These are phyloP conservation scores for Lordiphosa collinella DNA, from an alignment of 1,140 invertebrate species.

Conservation along the genomic window DNA sequence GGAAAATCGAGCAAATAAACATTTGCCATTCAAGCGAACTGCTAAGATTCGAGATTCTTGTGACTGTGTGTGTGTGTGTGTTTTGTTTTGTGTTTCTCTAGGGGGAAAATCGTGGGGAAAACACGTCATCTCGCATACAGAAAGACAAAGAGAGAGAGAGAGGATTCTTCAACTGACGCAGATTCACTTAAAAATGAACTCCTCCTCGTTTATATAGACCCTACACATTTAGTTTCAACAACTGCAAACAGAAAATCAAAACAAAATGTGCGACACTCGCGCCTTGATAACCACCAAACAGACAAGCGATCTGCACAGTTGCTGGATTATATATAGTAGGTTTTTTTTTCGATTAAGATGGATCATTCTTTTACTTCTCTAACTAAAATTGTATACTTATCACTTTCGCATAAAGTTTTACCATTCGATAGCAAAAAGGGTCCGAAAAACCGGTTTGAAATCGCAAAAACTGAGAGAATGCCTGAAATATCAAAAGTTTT, in stretches of 20 bases:
- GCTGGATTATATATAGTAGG: constrained; percentile 79
- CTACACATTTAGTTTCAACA: background rate
- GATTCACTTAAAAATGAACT: background rate
- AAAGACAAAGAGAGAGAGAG: constrained; percentile 1
- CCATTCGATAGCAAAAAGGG: too few species aligned
- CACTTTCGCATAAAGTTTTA: too few species aligned
- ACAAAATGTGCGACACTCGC: constrained; percentile 71
- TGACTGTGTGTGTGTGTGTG: constrained; percentile 7
- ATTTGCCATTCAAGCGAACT: constrained; percentile 7
- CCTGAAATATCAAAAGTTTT: too few species aligned
- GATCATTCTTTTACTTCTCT: too few species aligned
- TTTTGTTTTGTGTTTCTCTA: constrained; percentile 21
- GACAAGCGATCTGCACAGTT: constrained; percentile 72
- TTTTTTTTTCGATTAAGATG: too few species aligned
- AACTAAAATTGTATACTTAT: too few species aligned
- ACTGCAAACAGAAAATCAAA: background rate
- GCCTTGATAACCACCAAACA: constrained; percentile 62
- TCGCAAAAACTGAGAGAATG: too few species aligned
- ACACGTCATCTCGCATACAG: constrained; percentile 53
- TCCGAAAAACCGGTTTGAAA: too few species aligned
- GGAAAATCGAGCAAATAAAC: constrained; percentile 12
- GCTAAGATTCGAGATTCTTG: too few species aligned
- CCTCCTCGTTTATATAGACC: background rate
- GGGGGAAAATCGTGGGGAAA: constrained; percentile 26
- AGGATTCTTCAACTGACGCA: constrained; percentile 1